Evolutionary conservation across 2,888 invertebrate species (phyloP), one percentile per base, ranked within the genome.

Genomic region (Sarcophaga variegata): DNA sequence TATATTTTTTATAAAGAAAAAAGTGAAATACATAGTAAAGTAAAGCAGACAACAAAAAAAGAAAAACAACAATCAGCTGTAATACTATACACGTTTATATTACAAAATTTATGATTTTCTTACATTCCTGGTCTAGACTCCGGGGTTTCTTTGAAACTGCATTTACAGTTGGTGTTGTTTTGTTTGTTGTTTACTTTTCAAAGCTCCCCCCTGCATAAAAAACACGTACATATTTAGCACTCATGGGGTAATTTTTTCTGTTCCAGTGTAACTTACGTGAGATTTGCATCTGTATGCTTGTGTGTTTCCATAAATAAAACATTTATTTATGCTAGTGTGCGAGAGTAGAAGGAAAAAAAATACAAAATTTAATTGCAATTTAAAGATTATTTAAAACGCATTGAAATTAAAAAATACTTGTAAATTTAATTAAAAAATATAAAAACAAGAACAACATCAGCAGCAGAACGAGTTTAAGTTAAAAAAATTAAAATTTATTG

Each of bases 21-120:
- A 37, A 37, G 37, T 37, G 37, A 37, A 37, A 37, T 37, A 37
- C 10, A 37, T 37, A 37, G 37, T 54, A 54, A 54, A 54, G 54
- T 17, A 54, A 74, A 74, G 27, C 67, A 74, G 6, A 67, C 27
- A 80, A 59, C 54, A 69, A 47, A 25, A 25, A 79, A 83, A 66
- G 54, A 74, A 81, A 78, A 79, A 72, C 76, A 82, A 74, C 62
- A 83, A 87, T 84, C 84, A 84, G 84, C 81, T 87, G 87, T 79
- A 80, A 37, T 37, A 37, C 37, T 37, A 79, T 67, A 62, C 79
- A 59, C 69, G 66, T 54, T 47, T 59, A 49, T 25, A 14, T 27
- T 11, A 47, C 4, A 25, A 11, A 62, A 25, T 64, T 49, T 60
- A 54, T 54, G 22, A 6, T 71, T 79, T n/a, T 10, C 37, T 76